Evolutionary conservation across 1,140 invertebrate genomes (phyloP).

Genomic region (Hylaeus anthracinus): DNA sequence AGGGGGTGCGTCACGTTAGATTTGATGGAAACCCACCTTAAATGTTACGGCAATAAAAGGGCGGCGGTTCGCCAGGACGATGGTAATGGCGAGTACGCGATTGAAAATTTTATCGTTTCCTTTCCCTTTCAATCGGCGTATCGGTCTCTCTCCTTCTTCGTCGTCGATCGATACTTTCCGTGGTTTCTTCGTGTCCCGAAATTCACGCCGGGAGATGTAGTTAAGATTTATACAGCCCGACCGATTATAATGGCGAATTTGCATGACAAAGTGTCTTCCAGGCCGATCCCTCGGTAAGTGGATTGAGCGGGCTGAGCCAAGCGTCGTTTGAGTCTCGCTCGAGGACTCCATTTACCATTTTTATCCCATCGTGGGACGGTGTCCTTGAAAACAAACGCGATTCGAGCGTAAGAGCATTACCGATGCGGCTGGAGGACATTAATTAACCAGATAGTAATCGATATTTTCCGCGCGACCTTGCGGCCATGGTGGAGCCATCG

Average conservation of each 20-base stretch:
- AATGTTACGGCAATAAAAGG: conserved; percentile 35
- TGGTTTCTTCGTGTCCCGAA: conserved; percentile 18
- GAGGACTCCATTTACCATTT: conserved; percentile 55
- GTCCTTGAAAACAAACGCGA: conserved; percentile 14
- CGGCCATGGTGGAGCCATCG: not conserved
- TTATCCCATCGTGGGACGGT: conserved; percentile 21
- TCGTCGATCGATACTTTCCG: conserved; percentile 33
- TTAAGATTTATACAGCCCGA: conserved; percentile 47
- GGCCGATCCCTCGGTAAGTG: conserved; percentile 33
- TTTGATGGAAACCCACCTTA: conserved; percentile 24
- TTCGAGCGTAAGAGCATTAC: not conserved
- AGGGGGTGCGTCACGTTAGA: not conserved
- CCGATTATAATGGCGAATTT: conserved; percentile 51
- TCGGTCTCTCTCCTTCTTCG: not conserved
- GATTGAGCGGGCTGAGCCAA: conserved; percentile 28
- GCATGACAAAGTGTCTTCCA: conserved; percentile 58
- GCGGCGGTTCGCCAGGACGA: conserved; percentile 4
- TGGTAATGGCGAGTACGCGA: conserved; percentile 25
- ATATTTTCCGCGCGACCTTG: conserved; percentile 4
- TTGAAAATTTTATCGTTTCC: conserved; percentile 60
- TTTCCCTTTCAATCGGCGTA: conserved; percentile 46
- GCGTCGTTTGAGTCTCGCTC: conserved; percentile 43
- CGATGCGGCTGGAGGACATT: not conserved
- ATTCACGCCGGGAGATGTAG: conserved; percentile 15
- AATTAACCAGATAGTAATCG: not conserved